A percentile compares a stretch with the other conserved stretches of the same genome.
phyloP scores from a whole-genome alignment of 1,140 invertebrate species.

The Drosophila obscura region DNA sequence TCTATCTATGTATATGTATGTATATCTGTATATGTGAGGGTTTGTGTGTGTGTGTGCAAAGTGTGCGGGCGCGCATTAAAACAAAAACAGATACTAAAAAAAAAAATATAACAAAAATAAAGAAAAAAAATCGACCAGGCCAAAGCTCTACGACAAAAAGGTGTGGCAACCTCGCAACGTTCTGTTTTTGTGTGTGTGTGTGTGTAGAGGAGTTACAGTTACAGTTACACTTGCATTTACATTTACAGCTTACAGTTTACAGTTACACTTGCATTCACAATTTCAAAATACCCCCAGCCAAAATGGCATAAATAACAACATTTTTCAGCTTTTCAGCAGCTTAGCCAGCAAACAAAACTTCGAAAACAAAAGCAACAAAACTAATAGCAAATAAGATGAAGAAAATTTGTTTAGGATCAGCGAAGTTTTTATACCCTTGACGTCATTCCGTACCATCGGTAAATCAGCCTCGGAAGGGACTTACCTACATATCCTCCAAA shows the following conservation, averaged over 20 bases:
- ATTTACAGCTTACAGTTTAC: constrained; percentile 43
- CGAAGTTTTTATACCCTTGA: too few relatives aligned
- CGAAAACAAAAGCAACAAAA: not conserved
- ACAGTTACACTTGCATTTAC: constrained; percentile 42
- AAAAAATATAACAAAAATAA: not conserved
- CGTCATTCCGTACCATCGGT: too few relatives aligned
- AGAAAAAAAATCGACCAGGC: constrained; percentile 25
- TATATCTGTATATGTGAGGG: constrained; percentile 18
- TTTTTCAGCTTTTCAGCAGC: constrained; percentile 51
- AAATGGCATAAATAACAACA: constrained; percentile 54
- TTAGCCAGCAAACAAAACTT: constrained; percentile 15
- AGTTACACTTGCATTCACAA: constrained; percentile 56
- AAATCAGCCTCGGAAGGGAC: too few relatives aligned
- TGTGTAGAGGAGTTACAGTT: constrained; percentile 32
- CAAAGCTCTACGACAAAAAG: constrained; percentile 50
- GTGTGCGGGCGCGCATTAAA: constrained; percentile 71
- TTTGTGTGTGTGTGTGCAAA: constrained; percentile 43
- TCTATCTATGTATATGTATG: constrained; percentile 18
- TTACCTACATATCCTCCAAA: too few relatives aligned
- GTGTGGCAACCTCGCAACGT: constrained; percentile 53
- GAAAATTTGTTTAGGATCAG: too few relatives aligned
- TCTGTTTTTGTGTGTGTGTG: constrained; percentile 32
- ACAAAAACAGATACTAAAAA: constrained; percentile 45
- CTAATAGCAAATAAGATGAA: too few relatives aligned
- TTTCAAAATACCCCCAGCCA: constrained; percentile 45